phyloP scores from a whole-genome alignment of 2,888 invertebrate species.

The Psococerastis gibbosa region DNA sequence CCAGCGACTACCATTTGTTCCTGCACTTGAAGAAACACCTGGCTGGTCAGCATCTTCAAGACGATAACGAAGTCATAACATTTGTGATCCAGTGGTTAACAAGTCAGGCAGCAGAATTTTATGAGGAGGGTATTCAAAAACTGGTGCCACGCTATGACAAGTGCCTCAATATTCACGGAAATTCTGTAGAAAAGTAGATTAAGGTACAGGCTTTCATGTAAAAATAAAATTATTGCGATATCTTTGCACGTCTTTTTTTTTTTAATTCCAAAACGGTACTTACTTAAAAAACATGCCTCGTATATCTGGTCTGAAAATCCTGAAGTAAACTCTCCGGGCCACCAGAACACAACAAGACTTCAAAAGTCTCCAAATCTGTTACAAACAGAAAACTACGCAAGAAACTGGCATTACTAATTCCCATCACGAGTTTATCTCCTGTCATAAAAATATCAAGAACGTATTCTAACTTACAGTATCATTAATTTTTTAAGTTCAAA shows the following conservation, averaged over 20 bases:
- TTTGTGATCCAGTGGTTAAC: conserved; percentile 9
- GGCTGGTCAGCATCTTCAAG: conserved; percentile 10
- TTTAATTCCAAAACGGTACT: neutral
- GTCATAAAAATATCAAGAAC: too few relatives aligned
- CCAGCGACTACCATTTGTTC: conserved; percentile 9
- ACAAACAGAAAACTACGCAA: too few relatives aligned
- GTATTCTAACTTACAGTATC: too few relatives aligned
- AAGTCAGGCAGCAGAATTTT: conserved; percentile 7
- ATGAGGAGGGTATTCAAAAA: conserved; percentile 14
- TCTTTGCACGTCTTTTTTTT: neutral
- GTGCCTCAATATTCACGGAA: conserved; percentile 15
- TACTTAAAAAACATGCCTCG: neutral
- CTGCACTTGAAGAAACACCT: conserved; percentile 13
- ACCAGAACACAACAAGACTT: too few relatives aligned
- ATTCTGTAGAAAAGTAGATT: conserved; percentile 10
- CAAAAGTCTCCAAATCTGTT: too few relatives aligned
- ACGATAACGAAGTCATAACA: conserved; percentile 12
- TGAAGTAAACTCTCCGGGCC: too few relatives aligned
- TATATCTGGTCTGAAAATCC: too few relatives aligned
- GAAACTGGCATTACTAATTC: too few relatives aligned
- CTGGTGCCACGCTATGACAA: conserved; percentile 15
- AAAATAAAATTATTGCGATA: conserved; percentile 9
- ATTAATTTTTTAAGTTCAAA: too few relatives aligned
- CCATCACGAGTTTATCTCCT: too few relatives aligned
- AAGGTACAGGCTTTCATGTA: conserved; percentile 11